Conservation (phyloP, 2,888 invertebrate species). For the Tetragonula carbonaria region DNA sequence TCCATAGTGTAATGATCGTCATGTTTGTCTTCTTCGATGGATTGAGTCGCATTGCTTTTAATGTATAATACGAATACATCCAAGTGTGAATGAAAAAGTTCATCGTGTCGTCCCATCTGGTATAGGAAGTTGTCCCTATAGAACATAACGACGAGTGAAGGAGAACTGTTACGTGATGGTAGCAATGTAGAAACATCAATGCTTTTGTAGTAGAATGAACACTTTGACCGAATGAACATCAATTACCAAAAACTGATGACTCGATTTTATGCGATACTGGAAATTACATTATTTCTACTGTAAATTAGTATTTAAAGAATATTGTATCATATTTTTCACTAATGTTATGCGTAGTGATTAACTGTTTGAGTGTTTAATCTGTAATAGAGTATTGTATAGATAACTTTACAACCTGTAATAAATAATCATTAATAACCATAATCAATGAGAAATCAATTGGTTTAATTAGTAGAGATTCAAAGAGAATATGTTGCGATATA, state of each 20-base stretch:
- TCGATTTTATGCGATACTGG: not conserved
- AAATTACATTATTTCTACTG: not conserved
- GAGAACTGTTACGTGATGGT: not conserved
- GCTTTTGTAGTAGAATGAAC: not conserved
- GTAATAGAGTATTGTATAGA: too few relatives aligned
- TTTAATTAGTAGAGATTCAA: too few relatives aligned
- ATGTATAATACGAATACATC: not conserved
- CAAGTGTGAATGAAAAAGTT: not conserved
- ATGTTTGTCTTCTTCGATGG: not conserved
- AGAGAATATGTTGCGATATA: too few relatives aligned
- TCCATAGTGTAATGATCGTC: not conserved
- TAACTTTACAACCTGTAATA: too few relatives aligned
- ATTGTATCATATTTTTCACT: not conserved
- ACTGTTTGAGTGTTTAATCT: too few relatives aligned
- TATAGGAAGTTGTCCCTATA: too few relatives aligned
- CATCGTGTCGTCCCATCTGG: not conserved
- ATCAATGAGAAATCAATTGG: too few relatives aligned
- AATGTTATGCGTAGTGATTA: not conserved
- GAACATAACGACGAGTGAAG: not conserved
- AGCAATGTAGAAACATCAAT: not conserved
- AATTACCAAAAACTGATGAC: not conserved
- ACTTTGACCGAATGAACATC: not conserved
- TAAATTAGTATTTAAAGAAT: not conserved
- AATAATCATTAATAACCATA: too few relatives aligned
- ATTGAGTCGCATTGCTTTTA: not conserved